A percentile compares a stretch with the other conserved stretches of the same genome.
Conservation (phyloP, 2,113 vertebrate genomes). For the Dicrurus megarhynchus region DNA sequence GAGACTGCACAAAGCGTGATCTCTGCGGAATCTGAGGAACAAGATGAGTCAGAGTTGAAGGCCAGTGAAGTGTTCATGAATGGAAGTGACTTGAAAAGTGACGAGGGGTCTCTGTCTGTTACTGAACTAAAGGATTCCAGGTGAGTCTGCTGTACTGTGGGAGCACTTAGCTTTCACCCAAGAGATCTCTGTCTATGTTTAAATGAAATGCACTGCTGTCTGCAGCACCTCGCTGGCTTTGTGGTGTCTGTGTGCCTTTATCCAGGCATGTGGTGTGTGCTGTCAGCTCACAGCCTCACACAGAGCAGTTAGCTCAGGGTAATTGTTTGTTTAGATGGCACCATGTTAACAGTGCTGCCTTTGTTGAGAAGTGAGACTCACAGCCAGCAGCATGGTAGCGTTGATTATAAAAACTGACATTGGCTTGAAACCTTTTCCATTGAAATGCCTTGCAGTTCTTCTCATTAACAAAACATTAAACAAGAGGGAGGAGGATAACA, state of each 20-base stretch:
- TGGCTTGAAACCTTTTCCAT: not conserved
- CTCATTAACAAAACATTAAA: not conserved
- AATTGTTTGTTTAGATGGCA: not conserved
- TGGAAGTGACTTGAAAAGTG: conserved; percentile 68
- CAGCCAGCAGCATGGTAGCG: not conserved
- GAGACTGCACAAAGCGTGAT: not conserved
- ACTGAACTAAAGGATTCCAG: conserved; percentile 63
- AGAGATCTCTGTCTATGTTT: not conserved
- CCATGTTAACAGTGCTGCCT: not conserved
- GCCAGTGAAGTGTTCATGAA: conserved; percentile 69
- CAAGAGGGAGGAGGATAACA: not conserved
- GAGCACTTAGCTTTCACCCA: not conserved
- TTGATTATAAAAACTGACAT: not conserved
- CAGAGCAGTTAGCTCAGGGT: not conserved
- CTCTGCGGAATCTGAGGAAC: not conserved
- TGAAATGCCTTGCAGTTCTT: not conserved
- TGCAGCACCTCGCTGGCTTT: not conserved
- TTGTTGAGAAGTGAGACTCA: not conserved
- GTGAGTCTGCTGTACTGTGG: conserved; percentile 47
- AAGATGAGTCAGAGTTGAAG: not conserved
- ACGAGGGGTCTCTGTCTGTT: conserved; percentile 47
- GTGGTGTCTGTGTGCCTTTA: not conserved
- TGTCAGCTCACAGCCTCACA: not conserved
- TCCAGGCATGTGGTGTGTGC: not conserved
- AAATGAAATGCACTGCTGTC: not conserved